Percentiles rank a stretch among this genome's conserved stretches.
Evolutionary conservation across 2,888 invertebrate species (phyloP).

Genomic region (Ochropacha duplaris): DNA sequence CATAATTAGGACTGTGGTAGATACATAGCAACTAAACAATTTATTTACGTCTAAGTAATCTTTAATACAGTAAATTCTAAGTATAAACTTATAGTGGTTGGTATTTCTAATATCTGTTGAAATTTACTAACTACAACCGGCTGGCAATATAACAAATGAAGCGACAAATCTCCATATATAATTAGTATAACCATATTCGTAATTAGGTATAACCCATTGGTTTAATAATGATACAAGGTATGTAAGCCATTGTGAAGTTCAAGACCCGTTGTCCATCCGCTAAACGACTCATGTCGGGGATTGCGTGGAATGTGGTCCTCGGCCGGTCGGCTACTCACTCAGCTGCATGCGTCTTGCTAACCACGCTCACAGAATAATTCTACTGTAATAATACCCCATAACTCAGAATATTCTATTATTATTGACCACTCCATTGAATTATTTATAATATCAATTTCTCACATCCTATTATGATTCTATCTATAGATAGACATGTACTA

Average conservation of each 20-base stretch:
- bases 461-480: too few species aligned
- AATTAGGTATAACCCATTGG: not conserved
- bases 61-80: too few species aligned
- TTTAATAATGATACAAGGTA: slow-evolving; percentile 17
- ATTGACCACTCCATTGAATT: not conserved
- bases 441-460: too few species aligned
- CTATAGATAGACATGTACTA: not conserved
- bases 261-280: slow-evolving; percentile 59
- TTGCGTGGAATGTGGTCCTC: slow-evolving; percentile 68
- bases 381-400: slow-evolving; percentile 1
- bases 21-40: too few species aligned
- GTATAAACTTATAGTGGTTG: too few species aligned
- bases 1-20: too few species aligned
- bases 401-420: not conserved
- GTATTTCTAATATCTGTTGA: too few species aligned
- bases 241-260: slow-evolving; percentile 48
- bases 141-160: not conserved
- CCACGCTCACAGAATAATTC: slow-evolving; percentile 8
- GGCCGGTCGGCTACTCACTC: slow-evolving; percentile 51
- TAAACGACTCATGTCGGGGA: slow-evolving; percentile 43
- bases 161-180: not conserved
- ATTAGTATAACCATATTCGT: too few species aligned
- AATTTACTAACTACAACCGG: too few species aligned
- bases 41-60: too few species aligned
- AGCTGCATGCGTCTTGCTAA: slow-evolving; percentile 44